A percentile compares a stretch with the other conserved stretches of the same genome.
Conservation (phyloP, 92 coral and sea anemone genomes). For the Galaxea fascicularis region DNA sequence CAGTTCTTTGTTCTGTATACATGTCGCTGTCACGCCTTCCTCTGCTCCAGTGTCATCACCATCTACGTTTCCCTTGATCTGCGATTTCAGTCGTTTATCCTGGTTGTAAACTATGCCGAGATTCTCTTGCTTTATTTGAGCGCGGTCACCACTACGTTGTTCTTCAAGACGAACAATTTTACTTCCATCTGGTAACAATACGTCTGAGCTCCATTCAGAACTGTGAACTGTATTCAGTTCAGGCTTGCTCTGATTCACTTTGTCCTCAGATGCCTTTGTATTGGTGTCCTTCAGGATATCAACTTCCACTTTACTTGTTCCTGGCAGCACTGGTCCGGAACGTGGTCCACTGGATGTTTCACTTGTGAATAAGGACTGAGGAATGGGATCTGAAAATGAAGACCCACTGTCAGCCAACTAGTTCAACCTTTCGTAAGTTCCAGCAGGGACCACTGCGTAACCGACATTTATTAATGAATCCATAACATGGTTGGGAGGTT, state of each 20-base stretch:
- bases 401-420: background rate
- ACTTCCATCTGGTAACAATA: too few relatives aligned
- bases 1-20: background rate
- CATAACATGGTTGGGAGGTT: background rate
- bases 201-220: background rate
- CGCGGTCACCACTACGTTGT: background rate
- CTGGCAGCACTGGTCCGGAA: background rate
- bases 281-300: conserved; percentile 15
- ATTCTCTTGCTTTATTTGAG: background rate
- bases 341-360: background rate
- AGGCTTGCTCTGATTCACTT: background rate
- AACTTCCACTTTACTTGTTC: conserved; percentile 18
- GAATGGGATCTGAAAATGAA: conserved; percentile 33
- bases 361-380: conserved; percentile 16
- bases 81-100: background rate
- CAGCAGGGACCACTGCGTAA: too few relatives aligned
- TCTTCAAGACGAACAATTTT: background rate
- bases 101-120: background rate
- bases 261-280: background rate
- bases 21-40: background rate
- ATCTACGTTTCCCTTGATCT: too few relatives aligned
- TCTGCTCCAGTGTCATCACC: too few relatives aligned
- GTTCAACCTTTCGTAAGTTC: too few relatives aligned
- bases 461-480: too few relatives aligned
- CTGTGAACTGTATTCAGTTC: too few relatives aligned